Conservation (phyloP, 2,888 invertebrate species). For the Drosophila anomalipes region DNA sequence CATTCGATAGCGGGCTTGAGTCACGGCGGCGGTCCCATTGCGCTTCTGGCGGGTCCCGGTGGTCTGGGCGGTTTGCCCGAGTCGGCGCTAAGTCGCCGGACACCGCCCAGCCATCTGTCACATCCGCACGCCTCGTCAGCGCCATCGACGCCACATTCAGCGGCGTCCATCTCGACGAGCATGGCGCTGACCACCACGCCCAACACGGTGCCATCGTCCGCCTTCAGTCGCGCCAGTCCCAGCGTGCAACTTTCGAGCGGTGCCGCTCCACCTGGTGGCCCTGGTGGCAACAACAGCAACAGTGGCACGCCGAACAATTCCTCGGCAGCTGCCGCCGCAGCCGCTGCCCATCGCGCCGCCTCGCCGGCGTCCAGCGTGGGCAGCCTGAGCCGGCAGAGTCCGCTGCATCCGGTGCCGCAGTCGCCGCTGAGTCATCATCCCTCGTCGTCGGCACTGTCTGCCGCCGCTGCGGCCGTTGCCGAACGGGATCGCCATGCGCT, state of each 20-base stretch:
- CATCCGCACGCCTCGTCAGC: constrained; percentile 82
- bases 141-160: constrained; percentile 73
- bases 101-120: constrained; percentile 82
- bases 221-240: constrained; percentile 86
- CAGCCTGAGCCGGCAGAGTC: constrained; percentile 85
- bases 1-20: constrained; percentile 82
- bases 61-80: constrained; percentile 82
- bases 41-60: constrained; percentile 82
- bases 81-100: constrained; percentile 83
- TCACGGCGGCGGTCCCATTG: constrained; percentile 82
- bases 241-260: constrained; percentile 83
- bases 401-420: constrained; percentile 85
- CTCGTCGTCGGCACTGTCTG: constrained; percentile 84
- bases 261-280: constrained; percentile 53
- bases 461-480: constrained; percentile 85
- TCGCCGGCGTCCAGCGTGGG: constrained; percentile 84
- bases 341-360: constrained; percentile 83
- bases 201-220: constrained; percentile 84
- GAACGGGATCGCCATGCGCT: constrained; percentile 85
- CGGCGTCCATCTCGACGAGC: constrained; percentile 66
- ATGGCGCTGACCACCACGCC: constrained; percentile 81
- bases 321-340: constrained; percentile 73
- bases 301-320: constrained; percentile 68
- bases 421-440: constrained; percentile 85
- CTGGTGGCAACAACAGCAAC: constrained; percentile 64